Evolutionary conservation across 2,888 invertebrate genomes (phyloP), one percentile per base, ranked within the genome.

Genomic region (Neocrepidodera transversa): DNA sequence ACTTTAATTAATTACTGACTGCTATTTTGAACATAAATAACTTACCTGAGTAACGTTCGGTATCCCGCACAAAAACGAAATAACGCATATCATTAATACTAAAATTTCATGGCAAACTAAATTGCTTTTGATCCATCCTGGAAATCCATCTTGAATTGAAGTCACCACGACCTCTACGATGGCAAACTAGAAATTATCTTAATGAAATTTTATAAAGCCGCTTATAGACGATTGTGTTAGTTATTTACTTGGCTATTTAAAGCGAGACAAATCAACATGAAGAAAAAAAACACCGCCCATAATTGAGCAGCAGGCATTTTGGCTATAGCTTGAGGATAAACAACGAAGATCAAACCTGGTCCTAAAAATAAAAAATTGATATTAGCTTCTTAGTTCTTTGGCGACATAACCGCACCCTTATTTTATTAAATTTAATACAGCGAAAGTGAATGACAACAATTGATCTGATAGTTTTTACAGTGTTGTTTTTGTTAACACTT

Each of bases 131-230:
- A 95, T 92, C 88, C 91, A 91, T 64, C 88, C 87, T 0, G 93
- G 92, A 78, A 95, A 95, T 18, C 94, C 94, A 76, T 96, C 96
- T 81, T 95, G 93, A 70, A 96, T 90, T 4, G 95, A 93, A 1
- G 95, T 95, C 1, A 95, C 92, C 1, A 96, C 93, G 4, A 95
- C 95, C 82, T 96, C 95, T 43, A 95, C 94, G 64, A 94, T 92
- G 26, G 95, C 95, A 81, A 96, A 95, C 92, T 94, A 82, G 66
- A 87, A 86, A 68, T 57, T 60, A 62, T 50, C 63, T 63, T 60
- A 51, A 63, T 63, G 63, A 63, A 63, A 60, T 58, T 63, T 54
- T 52, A 60, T 58, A 60, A 35, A 35, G 26, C 43, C 53, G 57
- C 28, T 45, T 51, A 45, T 38, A 60, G 59, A 60, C 30, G 49